Base-by-base conservation (phyloP, 1,140 invertebrate genomes). In the Drosophila nebulosa region DNA sequence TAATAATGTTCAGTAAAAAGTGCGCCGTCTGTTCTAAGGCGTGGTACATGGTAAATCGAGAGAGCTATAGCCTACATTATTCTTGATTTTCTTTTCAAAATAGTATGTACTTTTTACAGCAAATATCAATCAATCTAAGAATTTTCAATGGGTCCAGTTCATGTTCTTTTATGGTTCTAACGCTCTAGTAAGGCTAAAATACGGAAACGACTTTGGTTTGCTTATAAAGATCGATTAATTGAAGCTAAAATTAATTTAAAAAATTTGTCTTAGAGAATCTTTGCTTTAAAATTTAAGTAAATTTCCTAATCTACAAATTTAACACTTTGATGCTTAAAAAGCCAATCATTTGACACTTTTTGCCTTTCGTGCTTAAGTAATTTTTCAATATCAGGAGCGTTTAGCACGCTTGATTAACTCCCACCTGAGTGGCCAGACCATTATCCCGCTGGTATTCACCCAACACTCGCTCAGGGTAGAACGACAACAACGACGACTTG, bases 331-430 rank as follows among this genome's bases (percentile, higher is more conserved):
- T 14, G 46, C 42, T 24, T 22, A n/a, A 74, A 74, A 53, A 42
- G 35, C 10, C 39, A 35, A 64, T 26, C 56, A 74, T 74, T 74
- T 61, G 59, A 66, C 62, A 73, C 64, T 42, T 56, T 39, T 22
- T 24, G 16, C 6, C 30, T 39, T 53, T 56, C 42, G 16, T 46
- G 39, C 18, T 64, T 46, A 52, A 22, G 71, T 83, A 83, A 86
- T 89, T 88, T 88, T 79, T 89, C 84, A 89, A 78, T 79, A 88
- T 88, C 78, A 84, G 76, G 71, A 70, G 60, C 76, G 66, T 78
- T 86, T 88, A 86, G 78, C 81, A 80, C 84, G 74, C 83, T 88
- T 86, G 83, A 86, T 86, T 86, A 83, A 74, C 67, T 12, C 36
- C 22, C 14, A 56, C 27, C 22, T 46, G 39, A 46, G 39, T 46